A percentile compares a stretch with the other conserved stretches of the same genome.
phyloP scores from a whole-genome alignment of 2,797 vertebrate species.

The Tragelaphus eurycerus region DNA sequence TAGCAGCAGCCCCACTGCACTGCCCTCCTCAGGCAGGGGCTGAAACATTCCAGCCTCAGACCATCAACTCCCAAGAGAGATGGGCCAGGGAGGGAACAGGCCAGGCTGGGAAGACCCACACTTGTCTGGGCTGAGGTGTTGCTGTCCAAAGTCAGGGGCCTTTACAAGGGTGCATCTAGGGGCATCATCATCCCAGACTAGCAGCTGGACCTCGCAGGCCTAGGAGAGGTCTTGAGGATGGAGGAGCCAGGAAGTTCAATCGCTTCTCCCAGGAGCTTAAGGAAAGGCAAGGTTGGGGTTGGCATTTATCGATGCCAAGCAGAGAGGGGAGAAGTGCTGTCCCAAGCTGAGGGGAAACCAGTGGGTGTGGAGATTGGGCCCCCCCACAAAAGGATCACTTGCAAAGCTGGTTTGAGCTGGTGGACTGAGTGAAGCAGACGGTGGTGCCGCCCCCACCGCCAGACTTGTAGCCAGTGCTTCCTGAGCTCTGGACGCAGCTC shows the following conservation, averaged over 20 bases:
- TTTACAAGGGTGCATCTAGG: background rate
- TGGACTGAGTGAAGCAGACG: constrained; percentile 35
- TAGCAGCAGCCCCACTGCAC: background rate
- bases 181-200: background rate
- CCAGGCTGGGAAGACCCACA: background rate
- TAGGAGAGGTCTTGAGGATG: background rate
- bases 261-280: background rate
- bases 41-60: background rate
- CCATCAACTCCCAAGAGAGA: background rate
- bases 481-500: background rate
- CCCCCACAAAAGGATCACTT: constrained; percentile 26
- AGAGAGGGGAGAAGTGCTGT: background rate
- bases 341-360: background rate
- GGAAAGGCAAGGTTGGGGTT: background rate
- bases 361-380: background rate
- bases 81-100: background rate
- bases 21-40: background rate
- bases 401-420: constrained; percentile 18
- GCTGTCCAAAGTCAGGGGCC: background rate
- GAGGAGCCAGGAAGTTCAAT: background rate
- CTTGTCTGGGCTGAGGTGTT: background rate
- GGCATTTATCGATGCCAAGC: background rate
- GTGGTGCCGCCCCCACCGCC: background rate
- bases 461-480: constrained; percentile 38
- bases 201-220: background rate